Percentiles rank a stretch among this genome's conserved stretches.
phyloP scores from a whole-genome alignment of 2,888 invertebrate genomes.

The Drosophila paranaensis region DNA sequence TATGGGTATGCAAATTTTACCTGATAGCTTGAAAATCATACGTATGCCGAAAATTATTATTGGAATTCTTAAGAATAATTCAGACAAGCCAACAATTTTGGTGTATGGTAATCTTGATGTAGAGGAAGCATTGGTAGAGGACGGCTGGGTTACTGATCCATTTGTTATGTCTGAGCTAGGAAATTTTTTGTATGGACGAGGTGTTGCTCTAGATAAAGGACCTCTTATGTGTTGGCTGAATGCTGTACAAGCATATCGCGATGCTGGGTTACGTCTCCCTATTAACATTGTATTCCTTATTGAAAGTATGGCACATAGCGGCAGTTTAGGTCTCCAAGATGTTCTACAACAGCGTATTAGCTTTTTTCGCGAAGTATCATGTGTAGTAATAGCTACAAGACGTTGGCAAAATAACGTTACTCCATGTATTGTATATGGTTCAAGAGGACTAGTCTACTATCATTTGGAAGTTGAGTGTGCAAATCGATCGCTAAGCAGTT shows the following conservation, averaged over 20 bases:
- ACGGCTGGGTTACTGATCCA: constrained; percentile 54
- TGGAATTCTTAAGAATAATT: constrained; percentile 27
- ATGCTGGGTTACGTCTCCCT: constrained; percentile 22
- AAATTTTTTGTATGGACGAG: constrained; percentile 51
- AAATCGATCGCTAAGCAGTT: constrained; percentile 42
- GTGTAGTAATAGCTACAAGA: constrained; percentile 47
- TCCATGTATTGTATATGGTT: constrained; percentile 49
- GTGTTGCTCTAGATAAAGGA: constrained; percentile 52
- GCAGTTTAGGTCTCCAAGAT: neutral
- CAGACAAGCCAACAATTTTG: constrained; percentile 40
- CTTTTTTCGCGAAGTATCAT: constrained; percentile 53
- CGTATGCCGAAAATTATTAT: too few species aligned
- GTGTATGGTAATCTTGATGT: constrained; percentile 59
- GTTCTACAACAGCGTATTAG: constrained; percentile 49
- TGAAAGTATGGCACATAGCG: too few species aligned
- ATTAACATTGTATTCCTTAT: too few species aligned
- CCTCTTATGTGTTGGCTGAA: constrained; percentile 58
- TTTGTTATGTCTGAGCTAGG: constrained; percentile 50
- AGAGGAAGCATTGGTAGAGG: constrained; percentile 40
- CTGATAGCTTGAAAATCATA: too few species aligned
- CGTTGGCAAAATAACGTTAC: constrained; percentile 47
- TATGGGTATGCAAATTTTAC: too few species aligned
- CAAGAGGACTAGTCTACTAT: constrained; percentile 55
- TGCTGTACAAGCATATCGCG: constrained; percentile 52
- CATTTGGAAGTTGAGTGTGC: constrained; percentile 52